Conservation (phyloP, 1,140 invertebrate species). For the Thaumatotibia leucotreta region DNA sequence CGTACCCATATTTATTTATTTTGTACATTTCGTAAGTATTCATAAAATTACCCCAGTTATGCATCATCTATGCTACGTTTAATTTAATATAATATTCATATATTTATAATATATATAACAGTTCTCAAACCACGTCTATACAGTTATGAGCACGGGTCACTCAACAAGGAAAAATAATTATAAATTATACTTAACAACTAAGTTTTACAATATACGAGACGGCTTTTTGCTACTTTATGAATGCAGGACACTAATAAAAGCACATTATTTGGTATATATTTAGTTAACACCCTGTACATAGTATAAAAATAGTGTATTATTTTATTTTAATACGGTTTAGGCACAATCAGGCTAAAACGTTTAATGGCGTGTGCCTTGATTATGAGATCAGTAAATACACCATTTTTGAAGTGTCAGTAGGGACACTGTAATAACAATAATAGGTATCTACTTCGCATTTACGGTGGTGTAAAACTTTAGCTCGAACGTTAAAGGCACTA, state of each 20-base stretch:
- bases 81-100: conserved; percentile 35
- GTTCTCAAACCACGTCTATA: conserved; percentile 37
- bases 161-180: conserved; percentile 6
- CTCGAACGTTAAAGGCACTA: conserved; percentile 23
- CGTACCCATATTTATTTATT: conserved; percentile 19
- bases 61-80: not conserved
- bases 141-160: conserved; percentile 16
- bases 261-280: conserved; percentile 69
- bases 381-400: conserved; percentile 55
- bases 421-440: conserved; percentile 11
- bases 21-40: conserved; percentile 34
- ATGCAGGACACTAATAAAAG: conserved; percentile 52
- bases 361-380: conserved; percentile 38
- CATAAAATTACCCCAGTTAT: conserved; percentile 19
- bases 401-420: conserved; percentile 16
- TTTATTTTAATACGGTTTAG: conserved; percentile 44
- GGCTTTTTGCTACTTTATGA: conserved; percentile 49
- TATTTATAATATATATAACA: conserved; percentile 53
- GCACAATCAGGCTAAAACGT: conserved; percentile 53
- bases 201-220: conserved; percentile 36
- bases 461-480: not conserved
- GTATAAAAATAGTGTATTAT: conserved; percentile 65
- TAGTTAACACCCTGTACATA: conserved; percentile 70
- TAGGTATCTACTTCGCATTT: not conserved
- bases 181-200: not conserved